Base-by-base conservation (phyloP, 2,888 invertebrate genomes). In the Orchesella flavescens region DNA sequence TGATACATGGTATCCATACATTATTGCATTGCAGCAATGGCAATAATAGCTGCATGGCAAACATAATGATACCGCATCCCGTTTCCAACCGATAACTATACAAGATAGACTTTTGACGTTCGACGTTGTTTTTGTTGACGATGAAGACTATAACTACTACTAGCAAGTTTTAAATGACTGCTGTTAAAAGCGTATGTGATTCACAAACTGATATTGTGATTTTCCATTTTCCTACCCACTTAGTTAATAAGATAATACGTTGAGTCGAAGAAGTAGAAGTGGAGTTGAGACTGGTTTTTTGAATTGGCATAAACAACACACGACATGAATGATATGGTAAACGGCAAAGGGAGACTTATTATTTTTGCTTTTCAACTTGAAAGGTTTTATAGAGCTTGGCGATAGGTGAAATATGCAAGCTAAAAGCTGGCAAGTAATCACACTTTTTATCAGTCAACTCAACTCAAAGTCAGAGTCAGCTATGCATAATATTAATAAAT, bases 61-160 rank as follows among this genome's bases (percentile, higher is more conserved):
- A 66, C 19, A 65, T 79, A 79, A 75, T 71, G 75, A 75, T 75
- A 82, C 81, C 74, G 63, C 81, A 75, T 75, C 74, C 81, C 81
- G 81, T 82, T 82, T 68, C 74, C 63, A 69, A 69, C 81, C 79
- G 72, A 79, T 79, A 79, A 79, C 57, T 72, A 66, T 59, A 68
- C 24, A 23, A 17, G 12, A 34, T 43, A 57, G 34, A 34, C 3
- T 34, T 34, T 34, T 34, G n/a, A n/a, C 34, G 2, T 34, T 34
- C 17, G 17, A 12, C n/a, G 63, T 46, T 73, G 17, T 4, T 63
- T 49, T 59, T 73, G 55, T 61, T 57, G 72, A 43, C 66, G 66
- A 17, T 66, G 17, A 44, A 21, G 66, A 66, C 46, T 15, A 44
- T 24, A 44, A 44, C 46, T 17, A 68, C n/a, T 49, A 17, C 44